Evolutionary conservation across 2,888 invertebrate genomes (phyloP), one percentile per base, ranked within the genome.

Genomic region (Calephelis perditalis): DNA sequence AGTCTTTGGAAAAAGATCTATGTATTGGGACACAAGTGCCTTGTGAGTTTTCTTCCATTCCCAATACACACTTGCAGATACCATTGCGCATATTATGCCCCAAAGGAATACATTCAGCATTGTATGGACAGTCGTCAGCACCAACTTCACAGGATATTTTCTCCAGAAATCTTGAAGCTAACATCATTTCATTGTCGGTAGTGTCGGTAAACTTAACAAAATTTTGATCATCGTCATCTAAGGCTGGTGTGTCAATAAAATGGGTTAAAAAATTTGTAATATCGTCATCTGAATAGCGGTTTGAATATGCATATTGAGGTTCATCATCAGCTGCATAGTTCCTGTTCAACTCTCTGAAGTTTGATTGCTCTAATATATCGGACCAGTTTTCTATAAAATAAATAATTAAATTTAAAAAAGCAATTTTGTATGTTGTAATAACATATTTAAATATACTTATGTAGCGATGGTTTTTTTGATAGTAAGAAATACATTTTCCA

Each of bases 11-110:
- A 71, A 74, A 88, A 11, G 87, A 84, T 68, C 88, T 77, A 2
- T 75, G 67, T 7, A 71, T 72, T 63, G 81, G 77, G 10, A 86
- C 75, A 69, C 87, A 87, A 0, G 78, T 69, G 0, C 90, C 90
- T 67, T 86, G 84, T 0, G 81, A 67, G 66, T 79, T 83, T 64
- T 84, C 86, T 59, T 83, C 84, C 67, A 91, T 96, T 1, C 94
- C 94, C 1, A 90, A 84, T 35, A 92, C 84, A 81, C 97, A 97
- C 72, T 92, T 92, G 71, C 97, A 97, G 45, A 94, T 82, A 0
- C 96, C 96, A 68, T 92, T 92, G 49, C 93, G 84, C 3, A 92
- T 85, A 74, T 94, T 93, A 0, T 82, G 63, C 1, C 83, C 81
- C 9, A 89, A 57, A 0, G 86, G 86, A 58, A 94, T 82, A 76